Base-by-base conservation (phyloP, 2,888 invertebrate species). In the Onchidella celtica region DNA sequence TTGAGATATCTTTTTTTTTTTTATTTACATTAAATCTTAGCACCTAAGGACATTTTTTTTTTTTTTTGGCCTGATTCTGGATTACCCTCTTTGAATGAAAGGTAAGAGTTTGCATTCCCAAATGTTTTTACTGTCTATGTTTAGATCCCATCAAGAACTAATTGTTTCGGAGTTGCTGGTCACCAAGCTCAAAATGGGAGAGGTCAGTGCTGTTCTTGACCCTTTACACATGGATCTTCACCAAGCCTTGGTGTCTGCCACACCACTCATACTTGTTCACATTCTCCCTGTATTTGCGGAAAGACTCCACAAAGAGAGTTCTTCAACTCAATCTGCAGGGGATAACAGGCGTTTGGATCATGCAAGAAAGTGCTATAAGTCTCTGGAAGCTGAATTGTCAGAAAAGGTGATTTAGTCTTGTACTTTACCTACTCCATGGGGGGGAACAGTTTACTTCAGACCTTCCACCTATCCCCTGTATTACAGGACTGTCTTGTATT, bases 261-360 rank as follows among this genome's bases (percentile, higher is more conserved):
- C 91, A 3, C 89, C 92, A 1, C 81, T 70, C 24, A 84, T 89
- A 32, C 84, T 92, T 32, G 87, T 90, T 17, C 89, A 91, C 77
- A 90, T 92, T 63, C 86, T 92, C 78, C 92, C 92, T 3, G 77
- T 87, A 79, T 92, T 91, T 87, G 92, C 91, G 21, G 87, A 85
- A 14, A 74, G 66, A 27, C 65, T 65, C 3, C 86, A 86, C 38
- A 80, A 83, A 24, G 86, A 85, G 81, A 86, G 83, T 27, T 70
- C 83, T 59, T 79, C 85, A 4, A 69, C 73, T 21, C 85, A 86
- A 17, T 90, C 90, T 11, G 84, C 85, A 24, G 73, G 3, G 17
- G 3, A 36, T 9, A 27, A 32, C 55, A 78, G 40, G 40, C 32
- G 6, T 36, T 70, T 61, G 24, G 32, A 32, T 29, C 61, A 47